Percentiles rank a stretch among this genome's conserved stretches.
phyloP scores from a whole-genome alignment of 1,140 invertebrate genomes.

The Zeugodacus cucurbitae region DNA sequence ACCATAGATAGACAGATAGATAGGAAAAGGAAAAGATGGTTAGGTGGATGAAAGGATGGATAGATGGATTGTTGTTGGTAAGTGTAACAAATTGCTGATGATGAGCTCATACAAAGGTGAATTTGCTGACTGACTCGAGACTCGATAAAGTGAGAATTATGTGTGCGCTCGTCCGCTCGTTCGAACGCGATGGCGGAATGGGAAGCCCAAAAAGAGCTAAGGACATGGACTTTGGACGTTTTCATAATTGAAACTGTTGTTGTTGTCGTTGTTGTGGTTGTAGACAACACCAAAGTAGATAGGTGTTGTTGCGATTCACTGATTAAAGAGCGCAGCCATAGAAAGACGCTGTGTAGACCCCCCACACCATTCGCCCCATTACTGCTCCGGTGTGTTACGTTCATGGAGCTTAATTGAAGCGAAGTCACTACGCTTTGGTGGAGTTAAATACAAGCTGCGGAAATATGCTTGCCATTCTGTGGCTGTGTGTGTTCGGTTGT shows the following conservation, averaged over 20 bases:
- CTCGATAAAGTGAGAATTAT: background rate
- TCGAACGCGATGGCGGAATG: too few relatives aligned
- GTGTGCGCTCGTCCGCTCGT: background rate
- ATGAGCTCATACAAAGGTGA: background rate
- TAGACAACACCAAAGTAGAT: background rate
- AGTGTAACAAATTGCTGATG: background rate
- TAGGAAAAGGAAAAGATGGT: background rate
- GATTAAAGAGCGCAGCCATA: slow-evolving; percentile 10
- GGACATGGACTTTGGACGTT: background rate
- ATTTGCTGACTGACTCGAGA: background rate
- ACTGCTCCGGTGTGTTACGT: background rate
- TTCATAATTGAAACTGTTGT: background rate
- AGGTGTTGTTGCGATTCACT: slow-evolving; percentile 4
- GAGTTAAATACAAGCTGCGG: background rate
- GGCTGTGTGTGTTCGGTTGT: background rate
- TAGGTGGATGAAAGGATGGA: background rate
- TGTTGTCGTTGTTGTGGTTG: background rate
- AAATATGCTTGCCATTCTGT: too few relatives aligned
- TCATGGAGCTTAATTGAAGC: background rate
- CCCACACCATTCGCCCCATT: background rate
- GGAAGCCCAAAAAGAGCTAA: background rate
- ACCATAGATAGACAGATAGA: background rate
- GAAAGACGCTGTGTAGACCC: background rate
- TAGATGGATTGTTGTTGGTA: background rate
- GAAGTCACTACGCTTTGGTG: background rate